Percentiles rank a stretch among this genome's conserved stretches.
These are phyloP conservation scores for Theropithecus gelada DNA, from an alignment of 2,113 vertebrate species.

Conservation along the genomic window DNA sequence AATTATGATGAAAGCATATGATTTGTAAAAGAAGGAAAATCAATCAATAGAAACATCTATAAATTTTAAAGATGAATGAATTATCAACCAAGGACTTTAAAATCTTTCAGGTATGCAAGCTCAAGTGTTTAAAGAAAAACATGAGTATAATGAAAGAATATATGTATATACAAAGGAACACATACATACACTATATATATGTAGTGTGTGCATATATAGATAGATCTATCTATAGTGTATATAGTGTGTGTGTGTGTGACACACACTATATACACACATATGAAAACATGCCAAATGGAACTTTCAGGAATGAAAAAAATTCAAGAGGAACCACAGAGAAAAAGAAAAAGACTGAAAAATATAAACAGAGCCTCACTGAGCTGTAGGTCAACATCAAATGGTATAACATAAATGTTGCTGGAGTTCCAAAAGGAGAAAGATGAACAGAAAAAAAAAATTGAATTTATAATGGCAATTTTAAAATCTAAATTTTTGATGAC, in stretches of 20 bases:
- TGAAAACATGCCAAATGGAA: not conserved
- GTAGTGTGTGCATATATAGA: no score
- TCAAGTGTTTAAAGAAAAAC: not conserved
- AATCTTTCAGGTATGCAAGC: not conserved
- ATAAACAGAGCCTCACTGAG: not conserved
- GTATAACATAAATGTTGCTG: not conserved
- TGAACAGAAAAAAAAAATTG: not conserved
- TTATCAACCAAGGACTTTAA: not conserved
- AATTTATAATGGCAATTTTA: not conserved
- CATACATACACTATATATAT: not conserved
- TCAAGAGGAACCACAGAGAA: not conserved
- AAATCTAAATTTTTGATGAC: not conserved
- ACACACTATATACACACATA: not conserved
- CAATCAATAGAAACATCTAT: not conserved
- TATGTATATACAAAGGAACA: not conserved
- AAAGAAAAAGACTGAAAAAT: not conserved
- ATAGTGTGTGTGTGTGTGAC: not conserved
- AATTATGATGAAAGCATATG: not conserved
- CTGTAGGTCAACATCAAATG: not conserved
- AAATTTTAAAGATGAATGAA: not conserved
- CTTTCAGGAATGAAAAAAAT: not conserved
- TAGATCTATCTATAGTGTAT: no score
- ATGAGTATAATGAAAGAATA: not conserved
- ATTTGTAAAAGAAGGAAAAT: not conserved
- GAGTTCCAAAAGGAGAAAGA: not conserved